Percentiles rank a stretch among this genome's conserved stretches.
Evolutionary conservation across 2,888 invertebrate species (phyloP).

Genomic region (Maniola hyperantus): DNA sequence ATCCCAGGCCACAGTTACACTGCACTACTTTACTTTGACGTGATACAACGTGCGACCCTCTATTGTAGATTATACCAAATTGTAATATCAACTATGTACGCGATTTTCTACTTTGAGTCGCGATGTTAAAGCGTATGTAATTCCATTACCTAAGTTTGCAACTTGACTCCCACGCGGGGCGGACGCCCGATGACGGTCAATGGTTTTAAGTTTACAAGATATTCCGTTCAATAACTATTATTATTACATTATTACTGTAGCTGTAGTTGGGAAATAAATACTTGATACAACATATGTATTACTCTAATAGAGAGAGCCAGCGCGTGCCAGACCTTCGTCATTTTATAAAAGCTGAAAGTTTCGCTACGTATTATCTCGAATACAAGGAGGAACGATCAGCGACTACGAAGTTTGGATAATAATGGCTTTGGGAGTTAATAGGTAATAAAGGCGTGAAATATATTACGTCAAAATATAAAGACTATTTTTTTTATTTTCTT

Average conservation of each 20-base stretch:
- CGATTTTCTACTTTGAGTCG: constrained; percentile 43
- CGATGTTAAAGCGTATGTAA: constrained; percentile 41
- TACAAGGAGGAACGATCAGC: no score
- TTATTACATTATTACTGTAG: not conserved
- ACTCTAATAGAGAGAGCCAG: no score
- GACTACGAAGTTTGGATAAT: no score
- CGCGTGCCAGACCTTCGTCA: no score
- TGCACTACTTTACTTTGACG: constrained; percentile 69
- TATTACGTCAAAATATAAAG: no score
- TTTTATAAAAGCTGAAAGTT: no score
- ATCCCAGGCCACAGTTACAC: constrained; percentile 63
- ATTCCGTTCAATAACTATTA: constrained; percentile 7
- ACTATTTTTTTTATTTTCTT: no score
- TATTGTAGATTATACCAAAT: constrained; percentile 58
- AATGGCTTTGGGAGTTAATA: no score
- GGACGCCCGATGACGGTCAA: constrained; percentile 57
- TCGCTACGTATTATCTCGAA: no score
- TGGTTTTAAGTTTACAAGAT: constrained; percentile 43
- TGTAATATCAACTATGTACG: constrained; percentile 29
- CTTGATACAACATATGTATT: no score
- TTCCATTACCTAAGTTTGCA: constrained; percentile 35
- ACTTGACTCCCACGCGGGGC: constrained; percentile 53
- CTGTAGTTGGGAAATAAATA: no score
- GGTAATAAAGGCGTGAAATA: no score
- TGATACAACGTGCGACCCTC: constrained; percentile 67